phyloP scores from a whole-genome alignment of 2,888 invertebrate genomes.

The Argyra leucocephala region DNA sequence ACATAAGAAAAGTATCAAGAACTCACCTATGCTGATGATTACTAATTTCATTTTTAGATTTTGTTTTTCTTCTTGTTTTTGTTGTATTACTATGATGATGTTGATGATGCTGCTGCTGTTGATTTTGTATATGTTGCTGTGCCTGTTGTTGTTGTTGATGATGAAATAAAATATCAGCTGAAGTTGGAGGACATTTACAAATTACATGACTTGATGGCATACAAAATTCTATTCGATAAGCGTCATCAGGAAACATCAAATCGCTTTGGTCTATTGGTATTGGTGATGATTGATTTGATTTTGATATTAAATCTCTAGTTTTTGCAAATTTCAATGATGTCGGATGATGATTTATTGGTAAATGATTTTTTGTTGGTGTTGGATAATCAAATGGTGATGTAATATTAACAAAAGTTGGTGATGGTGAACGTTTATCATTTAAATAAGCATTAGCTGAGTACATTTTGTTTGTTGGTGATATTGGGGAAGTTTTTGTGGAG shows the following conservation, averaged over 20 bases:
- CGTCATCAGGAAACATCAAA: conserved; percentile 19
- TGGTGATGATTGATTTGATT: not conserved
- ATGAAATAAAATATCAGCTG: not conserved
- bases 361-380: not conserved
- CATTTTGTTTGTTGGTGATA: conserved; percentile 7
- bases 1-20: not conserved
- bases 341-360: conserved; percentile 8
- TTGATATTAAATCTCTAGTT: conserved; percentile 2
- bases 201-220: conserved; percentile 15
- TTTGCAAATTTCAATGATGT: conserved; percentile 9
- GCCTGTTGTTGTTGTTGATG: not conserved
- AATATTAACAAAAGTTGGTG: conserved; percentile 12
- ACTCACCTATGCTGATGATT: conserved; percentile 6
- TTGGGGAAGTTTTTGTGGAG: not conserved
- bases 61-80: not conserved
- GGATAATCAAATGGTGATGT: conserved; percentile 10
- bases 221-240: conserved; percentile 20
- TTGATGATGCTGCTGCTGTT: not conserved
- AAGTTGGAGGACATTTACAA: conserved; percentile 10
- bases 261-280: conserved; percentile 12
- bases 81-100: conserved; percentile 2
- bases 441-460: conserved; percentile 7
- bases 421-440: conserved; percentile 9
- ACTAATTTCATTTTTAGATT: conserved; percentile 8
- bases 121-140: not conserved